Evolutionary conservation across 2,797 vertebrate genomes (phyloP).

Genomic region (Erethizon dorsatum): DNA sequence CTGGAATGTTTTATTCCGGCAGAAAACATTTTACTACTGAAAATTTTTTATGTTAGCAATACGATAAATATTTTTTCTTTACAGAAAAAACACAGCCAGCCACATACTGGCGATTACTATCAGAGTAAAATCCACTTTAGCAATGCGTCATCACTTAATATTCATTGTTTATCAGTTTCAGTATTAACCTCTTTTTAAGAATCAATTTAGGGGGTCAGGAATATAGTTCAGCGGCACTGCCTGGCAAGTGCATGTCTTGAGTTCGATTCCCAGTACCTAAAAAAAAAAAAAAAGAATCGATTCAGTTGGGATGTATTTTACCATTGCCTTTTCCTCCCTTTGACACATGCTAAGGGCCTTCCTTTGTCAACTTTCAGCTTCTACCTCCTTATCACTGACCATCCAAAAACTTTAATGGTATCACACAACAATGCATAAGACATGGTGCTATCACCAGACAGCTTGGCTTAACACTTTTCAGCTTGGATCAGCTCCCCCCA

Average conservation of each 20-base stretch:
- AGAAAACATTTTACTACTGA: background rate
- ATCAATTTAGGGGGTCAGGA: background rate
- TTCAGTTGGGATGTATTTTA: background rate
- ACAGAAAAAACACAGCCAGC: constrained; percentile 13
- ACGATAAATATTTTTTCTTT: background rate
- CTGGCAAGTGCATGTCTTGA: too few relatives aligned
- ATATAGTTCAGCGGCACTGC: too few relatives aligned
- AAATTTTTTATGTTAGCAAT: constrained; percentile 39
- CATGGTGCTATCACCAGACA: background rate
- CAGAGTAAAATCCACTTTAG: constrained; percentile 12
- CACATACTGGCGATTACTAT: background rate
- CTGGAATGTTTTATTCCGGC: background rate
- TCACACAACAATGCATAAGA: background rate
- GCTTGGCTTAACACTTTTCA: background rate
- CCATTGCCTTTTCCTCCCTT: background rate
- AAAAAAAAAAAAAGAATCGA: background rate
- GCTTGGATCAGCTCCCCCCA: background rate
- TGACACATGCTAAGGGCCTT: background rate
- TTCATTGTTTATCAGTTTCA: constrained; percentile 25
- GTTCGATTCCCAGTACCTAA: too few relatives aligned
- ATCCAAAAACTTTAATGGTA: background rate
- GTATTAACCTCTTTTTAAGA: background rate
- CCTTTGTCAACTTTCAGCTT: background rate
- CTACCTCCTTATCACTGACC: background rate
- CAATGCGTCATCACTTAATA: background rate